These are phyloP conservation scores for Avahi laniger DNA, from an alignment of 2,797 vertebrate genomes.

Conservation along the genomic window DNA sequence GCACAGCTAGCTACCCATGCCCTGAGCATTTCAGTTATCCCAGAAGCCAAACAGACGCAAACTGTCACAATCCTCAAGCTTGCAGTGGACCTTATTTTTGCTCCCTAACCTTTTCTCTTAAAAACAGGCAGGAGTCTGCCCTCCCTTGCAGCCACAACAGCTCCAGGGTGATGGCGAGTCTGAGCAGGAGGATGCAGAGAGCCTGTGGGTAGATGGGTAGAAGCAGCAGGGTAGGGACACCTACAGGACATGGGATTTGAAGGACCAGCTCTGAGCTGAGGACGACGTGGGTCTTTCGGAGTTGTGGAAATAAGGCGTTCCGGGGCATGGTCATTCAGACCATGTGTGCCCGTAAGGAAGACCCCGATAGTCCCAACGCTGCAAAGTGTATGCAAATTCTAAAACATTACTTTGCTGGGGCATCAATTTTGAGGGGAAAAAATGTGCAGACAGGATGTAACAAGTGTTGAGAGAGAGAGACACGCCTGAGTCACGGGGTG, in stretches of 20 bases:
- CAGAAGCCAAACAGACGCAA: background rate
- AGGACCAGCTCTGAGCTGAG: background rate
- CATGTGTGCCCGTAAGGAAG: background rate
- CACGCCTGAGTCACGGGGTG: conserved; percentile 60
- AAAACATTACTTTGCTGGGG: conserved; percentile 63
- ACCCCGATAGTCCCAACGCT: background rate
- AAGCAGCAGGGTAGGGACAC: accelerated
- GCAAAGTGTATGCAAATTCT: conserved; percentile 60
- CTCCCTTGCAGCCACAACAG: background rate
- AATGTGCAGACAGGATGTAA: conserved; percentile 73
- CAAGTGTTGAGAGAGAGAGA: conserved; percentile 72
- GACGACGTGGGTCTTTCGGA: background rate
- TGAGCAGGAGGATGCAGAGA: background rate
- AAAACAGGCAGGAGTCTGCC: background rate
- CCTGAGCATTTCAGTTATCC: background rate
- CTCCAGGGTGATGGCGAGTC: background rate
- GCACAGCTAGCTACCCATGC: background rate
- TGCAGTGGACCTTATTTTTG: background rate
- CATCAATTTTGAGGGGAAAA: background rate
- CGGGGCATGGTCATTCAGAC: background rate
- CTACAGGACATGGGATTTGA: background rate
- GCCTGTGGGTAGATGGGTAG: background rate
- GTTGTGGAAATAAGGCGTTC: background rate
- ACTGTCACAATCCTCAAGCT: conserved; percentile 44
- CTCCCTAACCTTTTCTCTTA: background rate